A percentile compares a stretch with the other conserved stretches of the same genome.
These are phyloP conservation scores for Zeus faber DNA, from an alignment of 2,113 vertebrate genomes.

Conservation along the genomic window DNA sequence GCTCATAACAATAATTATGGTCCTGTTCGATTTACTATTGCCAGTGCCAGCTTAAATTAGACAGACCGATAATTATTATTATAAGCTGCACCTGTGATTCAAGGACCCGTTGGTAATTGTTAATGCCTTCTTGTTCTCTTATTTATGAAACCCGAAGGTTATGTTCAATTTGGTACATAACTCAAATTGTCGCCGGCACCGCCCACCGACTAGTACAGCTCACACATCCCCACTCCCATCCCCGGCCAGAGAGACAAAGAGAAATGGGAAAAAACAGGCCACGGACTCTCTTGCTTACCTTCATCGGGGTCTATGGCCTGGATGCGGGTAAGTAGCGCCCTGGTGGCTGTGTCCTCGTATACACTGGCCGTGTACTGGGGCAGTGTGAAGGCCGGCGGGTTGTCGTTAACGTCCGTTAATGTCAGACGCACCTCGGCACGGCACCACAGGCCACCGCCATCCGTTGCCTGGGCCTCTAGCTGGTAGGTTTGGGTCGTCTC, in stretches of 20 bases:
- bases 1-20: too few species aligned
- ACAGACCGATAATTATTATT: too few species aligned
- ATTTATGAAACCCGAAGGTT: too few species aligned
- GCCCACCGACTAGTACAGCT: too few species aligned
- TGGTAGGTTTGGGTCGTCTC: slow-evolving; percentile 83
- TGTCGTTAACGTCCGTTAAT: slow-evolving; percentile 94
- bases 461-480: slow-evolving; percentile 84
- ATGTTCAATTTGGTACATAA: too few species aligned
- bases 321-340: slow-evolving; percentile 90
- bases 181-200: too few species aligned
- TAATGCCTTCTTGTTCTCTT: too few species aligned
- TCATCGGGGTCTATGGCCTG: slow-evolving; percentile 92
- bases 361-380: slow-evolving; percentile 84
- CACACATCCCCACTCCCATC: too few species aligned
- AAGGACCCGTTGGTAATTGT: too few species aligned
- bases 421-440: slow-evolving; percentile 78
- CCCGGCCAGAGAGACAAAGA: slow-evolving; percentile 4
- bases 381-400: slow-evolving; percentile 85
- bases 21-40: too few species aligned
- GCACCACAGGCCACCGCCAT: slow-evolving; percentile 90
- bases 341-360: slow-evolving; percentile 90
- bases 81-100: too few species aligned
- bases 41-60: too few species aligned
- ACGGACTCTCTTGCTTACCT: slow-evolving; percentile 77
- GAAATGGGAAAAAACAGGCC: background rate